A percentile compares a stretch with the other conserved stretches of the same genome.
phyloP scores from a whole-genome alignment of 2,113 vertebrate genomes.

The Rousettus leschenaultii region DNA sequence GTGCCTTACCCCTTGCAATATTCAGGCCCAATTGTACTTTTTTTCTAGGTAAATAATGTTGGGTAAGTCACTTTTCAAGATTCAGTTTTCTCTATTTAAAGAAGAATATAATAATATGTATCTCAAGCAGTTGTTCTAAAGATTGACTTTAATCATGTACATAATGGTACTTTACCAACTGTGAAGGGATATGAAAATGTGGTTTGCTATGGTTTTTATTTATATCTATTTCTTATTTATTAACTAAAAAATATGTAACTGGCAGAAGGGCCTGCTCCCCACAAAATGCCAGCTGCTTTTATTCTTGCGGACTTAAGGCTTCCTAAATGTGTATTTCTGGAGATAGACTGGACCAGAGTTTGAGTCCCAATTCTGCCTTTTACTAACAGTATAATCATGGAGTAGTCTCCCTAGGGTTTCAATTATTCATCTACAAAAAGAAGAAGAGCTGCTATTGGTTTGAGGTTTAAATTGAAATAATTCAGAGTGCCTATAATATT shows the following conservation, averaged over 20 bases:
- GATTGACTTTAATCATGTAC: neutral
- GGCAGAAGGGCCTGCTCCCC: neutral
- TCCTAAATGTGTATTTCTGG: neutral
- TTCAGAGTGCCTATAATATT: neutral
- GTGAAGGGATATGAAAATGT: neutral
- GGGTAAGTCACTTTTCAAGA: neutral
- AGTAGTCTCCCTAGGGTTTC: neutral
- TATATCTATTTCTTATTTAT: neutral
- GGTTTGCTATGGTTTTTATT: neutral
- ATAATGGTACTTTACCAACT: neutral
- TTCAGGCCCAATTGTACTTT: neutral
- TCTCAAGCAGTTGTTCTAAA: neutral
- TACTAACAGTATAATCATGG: neutral
- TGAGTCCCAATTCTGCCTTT: neutral
- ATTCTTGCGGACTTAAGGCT: neutral
- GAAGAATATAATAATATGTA: neutral
- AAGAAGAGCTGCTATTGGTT: neutral
- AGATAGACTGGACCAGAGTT: neutral
- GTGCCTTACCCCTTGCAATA: neutral
- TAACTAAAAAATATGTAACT: neutral
- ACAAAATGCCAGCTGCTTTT: neutral
- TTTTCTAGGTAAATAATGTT: neutral
- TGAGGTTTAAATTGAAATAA: neutral
- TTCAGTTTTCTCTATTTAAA: neutral
- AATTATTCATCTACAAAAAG: neutral